Evolutionary conservation across 1,140 invertebrate species (phyloP), one percentile per base, ranked within the genome.

Genomic region (Parapsyche elsis): DNA sequence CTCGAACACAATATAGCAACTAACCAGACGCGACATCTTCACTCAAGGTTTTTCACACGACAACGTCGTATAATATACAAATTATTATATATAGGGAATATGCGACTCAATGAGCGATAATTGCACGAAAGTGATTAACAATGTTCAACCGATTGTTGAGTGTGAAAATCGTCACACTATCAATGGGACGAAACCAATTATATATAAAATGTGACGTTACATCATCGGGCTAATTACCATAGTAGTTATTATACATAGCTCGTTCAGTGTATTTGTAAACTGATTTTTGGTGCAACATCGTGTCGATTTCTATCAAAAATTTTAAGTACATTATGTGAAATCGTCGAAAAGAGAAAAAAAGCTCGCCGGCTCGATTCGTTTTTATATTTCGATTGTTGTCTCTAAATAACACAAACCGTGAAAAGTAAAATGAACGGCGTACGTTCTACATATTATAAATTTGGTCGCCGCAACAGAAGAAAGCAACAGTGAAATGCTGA

Each of bases 401-500:
- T 53, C 49, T 53, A 44, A 9, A 74, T 53, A 74, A 74, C 45
- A 71, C n/a, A 71, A 76, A 76, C 45, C 38, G 53, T 76, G 53
- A 76, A 76, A 76, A 76, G 74, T 76, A 59, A 74, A 74, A 74
- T 61, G 46, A 59, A 49, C 21, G 57, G 5, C 30, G 30, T 38
- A 4, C 57, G 74, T 76, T 57, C 46, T 59, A 76, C 46, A 76
- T 59, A 53, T 19, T 38, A 14, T 26, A 67, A 77, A 57, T 64
- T 26, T 64, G 44, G 21, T 74, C 46, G 53, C 24, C 12, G 57
- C 23, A 5, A 23, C 75, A 12, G 75, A 77, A 77, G 75, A 77
- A 77, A 77, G 75, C 26, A 77, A 77, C 75, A 77, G 75, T 77
- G 57, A 77, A 77, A 77, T 64, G 75, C 7, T 9, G 10, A 44